Evolutionary conservation across 2,113 vertebrate genomes (phyloP), one percentile per base, ranked within the genome.

Genomic region (Boleophthalmus pectinirostris): DNA sequence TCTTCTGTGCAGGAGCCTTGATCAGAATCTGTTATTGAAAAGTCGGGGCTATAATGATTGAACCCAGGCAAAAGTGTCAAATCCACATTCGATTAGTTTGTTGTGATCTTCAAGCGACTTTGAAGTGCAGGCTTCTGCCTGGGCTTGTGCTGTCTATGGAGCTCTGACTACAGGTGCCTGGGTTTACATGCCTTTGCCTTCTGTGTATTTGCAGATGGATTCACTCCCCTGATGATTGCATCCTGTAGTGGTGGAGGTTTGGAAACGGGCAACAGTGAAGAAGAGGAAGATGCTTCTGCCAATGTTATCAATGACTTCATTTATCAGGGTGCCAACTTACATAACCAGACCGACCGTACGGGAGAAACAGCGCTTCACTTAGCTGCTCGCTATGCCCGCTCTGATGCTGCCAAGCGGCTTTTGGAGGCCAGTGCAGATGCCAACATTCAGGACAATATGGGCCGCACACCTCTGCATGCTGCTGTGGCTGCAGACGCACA

Each of bases 391-490:
- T 99, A 99, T 47, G 97, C 97, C 0, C 97, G 98, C 49, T 99
- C 98, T 0, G 98, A 99, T 0, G 98, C 98, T 0, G 98, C 98
- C 90, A 99, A 99, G 77, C 94, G 98, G 70, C 94, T 99, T 69
- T 92, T 99, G 88, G 98, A 99, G 86, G 96, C 98, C 82, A 98
- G 98, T 0, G 98, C 98, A 0, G 97, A 99, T 0, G 97, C 98
- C 47, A 99, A 99, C 90, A 95, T 98, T 83, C 97, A 97, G 83
- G 98, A 99, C 90, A 98, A 98, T 92, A 98, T 98, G 97, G 98
- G 98, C 5, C 92, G 97, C 65, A 98, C 97, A 0, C 97, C 98
- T 0, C 92, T 99, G 33, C 98, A 99, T 0, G 97, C 98, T 0
- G 97, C 98, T 0, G 97, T 99, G 64, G 97, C 98, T 0, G 97